Percentiles rank a stretch among this genome's conserved stretches.
phyloP scores from a whole-genome alignment of 2,888 invertebrate species.

The Pseudococcus jackbeardsleyi region DNA sequence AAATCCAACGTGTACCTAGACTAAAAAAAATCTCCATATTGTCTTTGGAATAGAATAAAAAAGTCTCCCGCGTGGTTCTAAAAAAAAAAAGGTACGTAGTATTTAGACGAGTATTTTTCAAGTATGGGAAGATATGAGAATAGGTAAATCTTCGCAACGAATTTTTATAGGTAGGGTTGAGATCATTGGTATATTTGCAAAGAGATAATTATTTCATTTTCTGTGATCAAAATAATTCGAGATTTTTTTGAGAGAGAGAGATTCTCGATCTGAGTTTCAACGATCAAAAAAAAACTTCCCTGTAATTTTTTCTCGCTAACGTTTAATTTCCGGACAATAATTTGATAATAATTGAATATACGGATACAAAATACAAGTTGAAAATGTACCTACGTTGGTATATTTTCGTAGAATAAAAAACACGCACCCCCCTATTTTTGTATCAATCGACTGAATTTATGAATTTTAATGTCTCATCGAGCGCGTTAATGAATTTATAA shows the following conservation, averaged over 20 bases:
- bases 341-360: background rate
- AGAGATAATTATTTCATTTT: background rate
- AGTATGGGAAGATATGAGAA: background rate
- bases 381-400: background rate
- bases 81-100: background rate
- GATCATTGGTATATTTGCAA: background rate
- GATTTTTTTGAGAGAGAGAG: background rate
- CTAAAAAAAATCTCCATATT: constrained; percentile 27
- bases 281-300: background rate
- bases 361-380: background rate
- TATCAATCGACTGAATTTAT: constrained; percentile 60
- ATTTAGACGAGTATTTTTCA: background rate
- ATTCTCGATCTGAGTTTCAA: background rate
- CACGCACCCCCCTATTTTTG: constrained; percentile 28
- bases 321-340: background rate
- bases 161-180: background rate
- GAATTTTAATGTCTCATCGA: constrained; percentile 61
- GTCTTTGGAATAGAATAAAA: constrained; percentile 9
- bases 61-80: background rate
- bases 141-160: background rate
- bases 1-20: background rate
- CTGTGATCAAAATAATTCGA: background rate
- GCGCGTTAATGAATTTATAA: constrained; percentile 58
- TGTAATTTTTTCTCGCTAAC: background rate
- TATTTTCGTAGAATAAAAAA: constrained; percentile 57